These are phyloP conservation scores for Metallyticus violacea DNA, from an alignment of 2,888 invertebrate species.

Conservation along the genomic window DNA sequence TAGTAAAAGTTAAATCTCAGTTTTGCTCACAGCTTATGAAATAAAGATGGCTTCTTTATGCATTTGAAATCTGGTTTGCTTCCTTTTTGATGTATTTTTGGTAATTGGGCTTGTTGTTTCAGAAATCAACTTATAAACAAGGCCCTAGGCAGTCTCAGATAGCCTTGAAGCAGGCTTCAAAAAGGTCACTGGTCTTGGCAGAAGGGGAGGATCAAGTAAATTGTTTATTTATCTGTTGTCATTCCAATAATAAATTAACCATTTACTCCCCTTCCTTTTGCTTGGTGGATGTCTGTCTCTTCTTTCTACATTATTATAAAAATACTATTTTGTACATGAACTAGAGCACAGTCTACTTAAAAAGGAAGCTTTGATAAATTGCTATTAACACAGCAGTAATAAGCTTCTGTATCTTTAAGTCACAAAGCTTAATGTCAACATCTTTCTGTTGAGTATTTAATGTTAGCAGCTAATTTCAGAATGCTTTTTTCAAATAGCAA, in stretches of 20 bases:
- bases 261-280: neutral
- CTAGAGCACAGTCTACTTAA: neutral
- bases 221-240: neutral
- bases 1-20: neutral
- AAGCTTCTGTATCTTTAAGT: no score
- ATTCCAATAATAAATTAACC: neutral
- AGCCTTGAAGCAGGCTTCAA: conserved; percentile 26
- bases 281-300: neutral
- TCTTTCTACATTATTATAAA: neutral
- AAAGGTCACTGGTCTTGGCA: conserved; percentile 25
- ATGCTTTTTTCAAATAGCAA: neutral
- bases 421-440: neutral
- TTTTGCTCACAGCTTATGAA: neutral
- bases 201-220: conserved; percentile 30
- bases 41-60: no score
- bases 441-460: neutral
- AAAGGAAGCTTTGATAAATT: neutral
- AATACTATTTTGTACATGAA: neutral
- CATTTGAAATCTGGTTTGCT: neutral
- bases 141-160: neutral
- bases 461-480: neutral
- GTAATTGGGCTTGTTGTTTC: conserved; percentile 22
- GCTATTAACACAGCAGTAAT: neutral
- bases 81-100: neutral
- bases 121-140: conserved; percentile 28